phyloP scores from a whole-genome alignment of 1,140 invertebrate genomes.

The Papilio dardanus region DNA sequence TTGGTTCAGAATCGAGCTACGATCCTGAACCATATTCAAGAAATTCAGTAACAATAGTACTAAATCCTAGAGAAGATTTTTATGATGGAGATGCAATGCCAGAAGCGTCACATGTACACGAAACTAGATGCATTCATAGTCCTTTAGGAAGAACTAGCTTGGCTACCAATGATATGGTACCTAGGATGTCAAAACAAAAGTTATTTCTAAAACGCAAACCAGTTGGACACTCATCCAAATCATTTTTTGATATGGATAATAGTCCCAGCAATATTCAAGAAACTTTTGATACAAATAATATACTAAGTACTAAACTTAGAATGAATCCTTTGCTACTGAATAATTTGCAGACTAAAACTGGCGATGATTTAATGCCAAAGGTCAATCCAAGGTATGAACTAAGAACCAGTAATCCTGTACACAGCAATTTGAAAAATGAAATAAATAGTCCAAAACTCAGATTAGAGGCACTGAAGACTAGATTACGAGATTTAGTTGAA shows the following conservation, averaged over 20 bases:
- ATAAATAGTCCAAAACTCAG: neutral
- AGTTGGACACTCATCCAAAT: conserved; percentile 41
- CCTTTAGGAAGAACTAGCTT: conserved; percentile 42
- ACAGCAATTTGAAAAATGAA: conserved; percentile 11
- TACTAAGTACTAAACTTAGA: conserved; percentile 41
- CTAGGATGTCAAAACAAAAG: conserved; percentile 40
- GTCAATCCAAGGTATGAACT: neutral
- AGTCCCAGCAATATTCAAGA: conserved; percentile 59
- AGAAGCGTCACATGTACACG: conserved; percentile 59
- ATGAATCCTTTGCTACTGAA: conserved; percentile 38
- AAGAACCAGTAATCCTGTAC: neutral
- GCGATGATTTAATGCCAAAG: neutral
- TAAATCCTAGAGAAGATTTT: conserved; percentile 49
- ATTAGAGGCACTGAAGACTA: conserved; percentile 3
- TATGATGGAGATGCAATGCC: conserved; percentile 47
- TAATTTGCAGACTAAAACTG: conserved; percentile 30
- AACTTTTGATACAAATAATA: conserved; percentile 40
- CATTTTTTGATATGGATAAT: conserved; percentile 57
- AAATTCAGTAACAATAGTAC: conserved; percentile 60
- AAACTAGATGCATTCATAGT: conserved; percentile 54
- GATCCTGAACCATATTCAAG: conserved; percentile 45
- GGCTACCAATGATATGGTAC: conserved; percentile 22
- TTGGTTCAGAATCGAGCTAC: no score
- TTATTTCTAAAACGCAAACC: conserved; percentile 40
- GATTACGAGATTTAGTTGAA: conserved; percentile 21